Evolutionary conservation across 2,797 vertebrate species (phyloP), one percentile per base, ranked within the genome.

Genomic region (Bucorvus abyssinicus): DNA sequence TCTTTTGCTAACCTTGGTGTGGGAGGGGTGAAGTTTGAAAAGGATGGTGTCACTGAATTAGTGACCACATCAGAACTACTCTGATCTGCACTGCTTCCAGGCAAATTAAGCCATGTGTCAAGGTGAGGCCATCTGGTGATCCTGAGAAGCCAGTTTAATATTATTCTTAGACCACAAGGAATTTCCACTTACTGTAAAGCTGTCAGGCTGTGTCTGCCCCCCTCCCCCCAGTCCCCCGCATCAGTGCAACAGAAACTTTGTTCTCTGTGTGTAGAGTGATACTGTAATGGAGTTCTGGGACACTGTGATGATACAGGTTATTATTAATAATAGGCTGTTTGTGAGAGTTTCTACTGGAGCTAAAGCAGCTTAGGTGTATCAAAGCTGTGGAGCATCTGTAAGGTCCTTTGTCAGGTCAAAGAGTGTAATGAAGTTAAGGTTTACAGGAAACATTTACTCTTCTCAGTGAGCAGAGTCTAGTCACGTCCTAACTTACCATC

Each of bases 101-200:
- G 50, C 74, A 18, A n/a, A 61, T 21, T 18, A 40, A 92, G 60
- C 89, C 29, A 0, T n/a, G 84, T 87, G 92, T 89, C 92, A 86
- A 81, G 84, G 73, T 11, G 0, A 86, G 87, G 93, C 78, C 92
- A 90, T 71, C 65, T 71, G 91, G 69, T 84, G 93, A 91, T 79
- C 93, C 59, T 64, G 80, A 79, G 91, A 76, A 94, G 76, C 69
- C 74, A 88, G 55, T 69, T 92, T 52, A 60, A 70, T 87, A 68
- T 91, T 95, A 45, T 74, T 88, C 85, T 90, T 94, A 82, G 81
- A 91, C 91, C 83, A 68, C 80, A 78, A 95, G 83, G 80, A 90
- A 82, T 96, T 95, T 95, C 63, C 91, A 94, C 59, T 82, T 90
- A 67, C 18, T 74, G n/a, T 79, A 90, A 77, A 82, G 74, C 74